phyloP scores from a whole-genome alignment of 2,888 invertebrate genomes.

The Ametastegia equiseti region DNA sequence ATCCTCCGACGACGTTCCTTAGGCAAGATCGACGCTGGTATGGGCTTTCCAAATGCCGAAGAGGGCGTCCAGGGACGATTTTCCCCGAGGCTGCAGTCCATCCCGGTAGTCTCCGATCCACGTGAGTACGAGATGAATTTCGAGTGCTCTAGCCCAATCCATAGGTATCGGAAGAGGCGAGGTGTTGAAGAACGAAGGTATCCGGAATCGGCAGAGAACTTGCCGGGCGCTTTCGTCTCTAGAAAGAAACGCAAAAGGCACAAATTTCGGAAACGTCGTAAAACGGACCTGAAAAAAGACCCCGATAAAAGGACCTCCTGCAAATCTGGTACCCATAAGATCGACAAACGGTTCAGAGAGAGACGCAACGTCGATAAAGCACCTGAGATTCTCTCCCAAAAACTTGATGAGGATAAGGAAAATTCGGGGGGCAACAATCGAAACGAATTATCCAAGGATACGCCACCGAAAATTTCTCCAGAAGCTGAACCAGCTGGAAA shows the following conservation, averaged over 20 bases:
- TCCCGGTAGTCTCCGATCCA: background rate
- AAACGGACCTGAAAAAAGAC: background rate
- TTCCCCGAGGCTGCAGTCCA: background rate
- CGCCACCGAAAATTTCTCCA: background rate
- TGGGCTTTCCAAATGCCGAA: background rate
- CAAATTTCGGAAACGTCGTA: background rate
- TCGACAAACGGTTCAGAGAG: background rate
- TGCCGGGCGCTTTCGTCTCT: background rate
- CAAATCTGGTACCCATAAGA: background rate
- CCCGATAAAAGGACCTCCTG: no score
- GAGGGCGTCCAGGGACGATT: background rate
- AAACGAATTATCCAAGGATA: background rate
- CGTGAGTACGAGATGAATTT: conserved; percentile 37
- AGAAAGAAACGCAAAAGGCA: background rate
- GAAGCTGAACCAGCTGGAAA: background rate
- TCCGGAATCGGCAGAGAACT: background rate
- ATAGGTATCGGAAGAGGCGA: conserved; percentile 14
- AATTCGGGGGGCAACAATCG: background rate
- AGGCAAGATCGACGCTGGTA: background rate
- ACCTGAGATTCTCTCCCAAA: background rate
- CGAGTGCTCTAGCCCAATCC: background rate
- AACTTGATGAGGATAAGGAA: background rate
- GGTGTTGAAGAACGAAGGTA: background rate
- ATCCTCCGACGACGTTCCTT: conserved; percentile 23
- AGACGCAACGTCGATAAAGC: background rate